Conservation (phyloP, 2,888 invertebrate species). For the Synergus gifuensis region DNA sequence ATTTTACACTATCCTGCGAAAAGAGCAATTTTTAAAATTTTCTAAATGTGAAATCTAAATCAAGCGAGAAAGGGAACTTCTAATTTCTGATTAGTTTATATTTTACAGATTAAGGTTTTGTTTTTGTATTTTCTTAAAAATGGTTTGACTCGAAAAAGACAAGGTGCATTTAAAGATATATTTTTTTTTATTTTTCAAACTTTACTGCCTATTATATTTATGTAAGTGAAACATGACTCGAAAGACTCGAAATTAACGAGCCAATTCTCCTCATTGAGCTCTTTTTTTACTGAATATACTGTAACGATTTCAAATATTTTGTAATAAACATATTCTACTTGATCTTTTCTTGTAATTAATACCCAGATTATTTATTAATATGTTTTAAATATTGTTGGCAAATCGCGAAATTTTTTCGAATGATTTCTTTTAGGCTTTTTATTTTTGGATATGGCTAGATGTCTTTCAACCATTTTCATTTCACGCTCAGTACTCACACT, state of each 20-base stretch:
- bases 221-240: slow-evolving; percentile 9
- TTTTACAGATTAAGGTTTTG: slow-evolving; percentile 4
- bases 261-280: slow-evolving; percentile 1
- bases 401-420: neutral
- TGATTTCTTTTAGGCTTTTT: slow-evolving; percentile 44
- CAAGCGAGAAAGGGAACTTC: neutral
- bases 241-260: slow-evolving; percentile 26
- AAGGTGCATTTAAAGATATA: slow-evolving; percentile 4
- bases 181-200: slow-evolving; percentile 49
- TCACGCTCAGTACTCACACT: slow-evolving; percentile 58
- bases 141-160: neutral
- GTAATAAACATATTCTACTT: slow-evolving; percentile 72
- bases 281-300: slow-evolving; percentile 47
- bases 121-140: slow-evolving; percentile 3
- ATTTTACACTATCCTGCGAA: neutral
- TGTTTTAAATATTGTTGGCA: too few species aligned
- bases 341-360: slow-evolving; percentile 49
- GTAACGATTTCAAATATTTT: slow-evolving; percentile 67
- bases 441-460: slow-evolving; percentile 57
- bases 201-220: slow-evolving; percentile 42
- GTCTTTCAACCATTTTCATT: slow-evolving; percentile 45
- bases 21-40: neutral
- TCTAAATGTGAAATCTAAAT: neutral
- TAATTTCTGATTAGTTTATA: slow-evolving; percentile 24
- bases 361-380: neutral